Percentiles rank a stretch among this genome's conserved stretches.
These are phyloP conservation scores for Tragelaphus scriptus DNA, from an alignment of 2,113 vertebrate genomes.

Conservation along the genomic window DNA sequence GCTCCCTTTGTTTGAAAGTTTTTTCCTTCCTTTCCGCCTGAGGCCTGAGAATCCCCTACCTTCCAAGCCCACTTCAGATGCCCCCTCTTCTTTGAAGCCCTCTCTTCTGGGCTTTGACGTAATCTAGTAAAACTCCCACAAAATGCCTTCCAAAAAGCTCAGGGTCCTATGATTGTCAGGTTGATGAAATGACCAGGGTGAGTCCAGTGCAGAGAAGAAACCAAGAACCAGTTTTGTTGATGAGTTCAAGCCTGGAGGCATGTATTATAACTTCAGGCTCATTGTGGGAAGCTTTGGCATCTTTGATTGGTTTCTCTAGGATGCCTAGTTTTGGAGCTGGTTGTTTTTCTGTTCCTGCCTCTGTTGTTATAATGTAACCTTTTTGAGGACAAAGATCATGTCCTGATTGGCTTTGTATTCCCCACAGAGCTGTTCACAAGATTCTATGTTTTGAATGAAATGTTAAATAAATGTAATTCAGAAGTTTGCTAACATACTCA, in stretches of 20 bases:
- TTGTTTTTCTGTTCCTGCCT: background rate
- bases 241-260: background rate
- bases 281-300: background rate
- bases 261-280: rapidly evolving
- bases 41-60: background rate
- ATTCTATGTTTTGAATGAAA: background rate
- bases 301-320: background rate
- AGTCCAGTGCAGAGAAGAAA: background rate
- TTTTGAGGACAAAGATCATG: background rate
- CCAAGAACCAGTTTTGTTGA: too few species aligned
- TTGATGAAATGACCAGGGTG: too few species aligned
- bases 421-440: background rate
- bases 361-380: rapidly evolving
- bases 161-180: background rate
- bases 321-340: background rate
- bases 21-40: background rate
- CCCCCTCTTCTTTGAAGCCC: background rate
- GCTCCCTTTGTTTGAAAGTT: background rate
- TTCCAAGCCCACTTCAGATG: background rate
- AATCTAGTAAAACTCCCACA: background rate
- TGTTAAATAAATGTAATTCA: background rate
- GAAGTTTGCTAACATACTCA: background rate
- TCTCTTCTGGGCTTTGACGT: background rate
- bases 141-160: background rate
- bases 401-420: background rate